Conservation (phyloP, 2,113 vertebrate species). For the Toxotes chatareus region DNA sequence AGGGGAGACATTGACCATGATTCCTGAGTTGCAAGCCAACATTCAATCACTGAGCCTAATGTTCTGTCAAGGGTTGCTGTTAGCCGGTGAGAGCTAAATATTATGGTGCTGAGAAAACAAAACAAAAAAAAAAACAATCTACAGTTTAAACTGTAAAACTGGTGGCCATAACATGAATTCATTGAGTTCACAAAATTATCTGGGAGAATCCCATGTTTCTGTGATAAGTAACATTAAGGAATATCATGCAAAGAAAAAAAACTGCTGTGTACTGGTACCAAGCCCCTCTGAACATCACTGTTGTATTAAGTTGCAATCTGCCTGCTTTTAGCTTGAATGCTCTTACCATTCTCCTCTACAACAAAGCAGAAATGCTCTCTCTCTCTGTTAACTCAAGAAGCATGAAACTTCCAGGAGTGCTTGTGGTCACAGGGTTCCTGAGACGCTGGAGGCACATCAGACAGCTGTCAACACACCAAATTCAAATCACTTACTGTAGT, state of each 20-base stretch:
- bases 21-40: too few relatives aligned
- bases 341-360: neutral
- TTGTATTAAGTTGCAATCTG: neutral
- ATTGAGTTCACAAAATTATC: too few relatives aligned
- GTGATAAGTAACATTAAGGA: neutral
- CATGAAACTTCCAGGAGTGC: conserved; percentile 24
- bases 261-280: neutral
- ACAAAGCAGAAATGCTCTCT: neutral
- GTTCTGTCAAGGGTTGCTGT: too few relatives aligned
- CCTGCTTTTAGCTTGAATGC: conserved; percentile 14
- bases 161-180: neutral
- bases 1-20: too few relatives aligned
- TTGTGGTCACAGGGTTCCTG: conserved; percentile 25
- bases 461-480: conserved; percentile 27
- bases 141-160: too few relatives aligned
- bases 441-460: conserved; percentile 27
- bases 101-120: too few relatives aligned
- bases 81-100: too few relatives aligned
- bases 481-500: conserved; percentile 35
- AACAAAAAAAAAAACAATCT: too few relatives aligned
- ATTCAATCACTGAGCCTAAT: too few relatives aligned
- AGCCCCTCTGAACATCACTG: neutral
- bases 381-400: conserved; percentile 19
- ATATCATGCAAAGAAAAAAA: too few relatives aligned
- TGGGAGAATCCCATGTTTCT: neutral